Conservation (phyloP, 2,888 invertebrate species). For the Trichopoda pennipes region DNA sequence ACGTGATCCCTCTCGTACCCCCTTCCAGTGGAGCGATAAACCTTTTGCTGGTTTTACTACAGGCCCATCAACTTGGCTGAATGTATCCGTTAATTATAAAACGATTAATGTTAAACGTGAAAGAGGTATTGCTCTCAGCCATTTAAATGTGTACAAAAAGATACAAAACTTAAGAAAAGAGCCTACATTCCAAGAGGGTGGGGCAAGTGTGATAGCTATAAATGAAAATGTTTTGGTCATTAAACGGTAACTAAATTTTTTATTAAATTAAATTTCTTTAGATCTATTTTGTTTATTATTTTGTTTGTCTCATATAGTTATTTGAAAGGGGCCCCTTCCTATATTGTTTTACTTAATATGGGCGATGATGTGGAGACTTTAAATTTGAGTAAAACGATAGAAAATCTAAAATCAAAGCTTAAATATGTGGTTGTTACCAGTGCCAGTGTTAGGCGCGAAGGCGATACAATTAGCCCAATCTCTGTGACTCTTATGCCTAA, state of each 20-base stretch:
- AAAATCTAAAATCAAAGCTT: slow-evolving; percentile 70
- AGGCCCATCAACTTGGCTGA: slow-evolving; percentile 77
- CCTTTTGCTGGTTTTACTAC: slow-evolving; percentile 77
- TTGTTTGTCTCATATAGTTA: slow-evolving; percentile 68
- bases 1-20: slow-evolving; percentile 85
- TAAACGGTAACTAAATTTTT: slow-evolving; percentile 72
- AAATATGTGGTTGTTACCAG: slow-evolving; percentile 75
- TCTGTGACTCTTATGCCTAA: slow-evolving; percentile 76
- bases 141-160: slow-evolving; percentile 84
- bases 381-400: slow-evolving; percentile 77
- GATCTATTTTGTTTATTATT: not conserved
- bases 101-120: slow-evolving; percentile 84
- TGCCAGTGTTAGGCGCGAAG: slow-evolving; percentile 74
- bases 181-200: slow-evolving; percentile 82
- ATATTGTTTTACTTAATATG: slow-evolving; percentile 82
- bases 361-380: slow-evolving; percentile 77
- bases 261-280: not conserved
- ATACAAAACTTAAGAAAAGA: slow-evolving; percentile 81
- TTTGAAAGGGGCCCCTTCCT: slow-evolving; percentile 73
- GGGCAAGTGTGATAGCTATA: slow-evolving; percentile 80
- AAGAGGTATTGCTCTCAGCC: slow-evolving; percentile 81
- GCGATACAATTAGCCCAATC: slow-evolving; percentile 73
- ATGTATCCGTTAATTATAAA: slow-evolving; percentile 83
- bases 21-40: slow-evolving; percentile 84
- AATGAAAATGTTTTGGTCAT: slow-evolving; percentile 81